Percentiles rank a stretch among this genome's conserved stretches.
Conservation (phyloP, 2,113 vertebrate genomes). For the Alces alces region DNA sequence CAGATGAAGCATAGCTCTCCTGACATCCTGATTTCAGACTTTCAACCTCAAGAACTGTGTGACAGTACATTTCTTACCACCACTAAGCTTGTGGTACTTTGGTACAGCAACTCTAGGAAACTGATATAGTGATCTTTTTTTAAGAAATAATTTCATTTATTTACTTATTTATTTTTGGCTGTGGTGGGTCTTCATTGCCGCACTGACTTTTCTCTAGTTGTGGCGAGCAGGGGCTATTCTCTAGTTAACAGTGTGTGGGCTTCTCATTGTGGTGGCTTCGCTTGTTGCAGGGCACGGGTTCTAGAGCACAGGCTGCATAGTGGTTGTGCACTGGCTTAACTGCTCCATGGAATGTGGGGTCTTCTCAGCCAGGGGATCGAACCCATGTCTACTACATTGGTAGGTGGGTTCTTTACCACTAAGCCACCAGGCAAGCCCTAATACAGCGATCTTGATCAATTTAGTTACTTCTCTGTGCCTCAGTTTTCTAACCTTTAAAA, state of each 20-base stretch:
- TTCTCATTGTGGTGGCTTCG: background rate
- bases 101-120: background rate
- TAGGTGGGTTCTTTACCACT: background rate
- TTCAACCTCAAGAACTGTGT: background rate
- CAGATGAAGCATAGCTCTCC: background rate
- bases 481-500: conserved; percentile 7
- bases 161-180: background rate
- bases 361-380: background rate
- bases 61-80: background rate
- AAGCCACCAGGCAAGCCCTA: background rate
- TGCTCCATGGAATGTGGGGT: background rate
- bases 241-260: background rate
- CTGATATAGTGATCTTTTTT: background rate
- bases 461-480: background rate
- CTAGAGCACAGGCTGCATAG: background rate
- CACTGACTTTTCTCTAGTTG: background rate
- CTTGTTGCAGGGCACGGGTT: background rate
- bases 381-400: background rate
- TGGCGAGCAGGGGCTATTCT: background rate
- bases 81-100: background rate
- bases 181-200: background rate
- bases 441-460: background rate
- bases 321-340: background rate
- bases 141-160: background rate
- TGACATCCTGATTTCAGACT: background rate